These are phyloP conservation scores for Diabrotica undecimpunctata DNA, from an alignment of 1,140 invertebrate species.

Conservation along the genomic window DNA sequence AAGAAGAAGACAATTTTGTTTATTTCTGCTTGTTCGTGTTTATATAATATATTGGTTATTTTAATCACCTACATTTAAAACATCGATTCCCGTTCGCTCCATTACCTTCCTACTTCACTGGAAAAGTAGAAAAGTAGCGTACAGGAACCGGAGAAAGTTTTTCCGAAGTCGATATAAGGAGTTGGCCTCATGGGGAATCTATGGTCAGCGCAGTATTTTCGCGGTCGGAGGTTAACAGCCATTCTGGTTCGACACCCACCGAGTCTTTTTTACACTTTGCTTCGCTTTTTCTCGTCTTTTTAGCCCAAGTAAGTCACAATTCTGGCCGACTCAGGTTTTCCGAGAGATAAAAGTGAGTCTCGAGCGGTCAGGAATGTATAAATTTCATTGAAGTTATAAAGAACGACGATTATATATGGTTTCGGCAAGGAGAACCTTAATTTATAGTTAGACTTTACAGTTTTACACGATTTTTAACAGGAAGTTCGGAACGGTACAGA, in stretches of 20 bases:
- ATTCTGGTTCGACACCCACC: conserved; percentile 36
- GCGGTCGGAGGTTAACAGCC: conserved; percentile 40
- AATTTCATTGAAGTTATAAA: no score
- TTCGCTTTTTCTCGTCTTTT: not conserved
- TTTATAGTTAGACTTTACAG: no score
- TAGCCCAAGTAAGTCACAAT: not conserved
- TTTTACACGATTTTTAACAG: no score
- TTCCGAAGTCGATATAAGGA: conserved; percentile 39
- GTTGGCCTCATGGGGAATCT: conserved; percentile 41
- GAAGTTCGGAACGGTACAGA: no score
- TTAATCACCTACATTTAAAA: no score
- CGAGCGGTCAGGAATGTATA: no score
- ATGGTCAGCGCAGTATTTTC: conserved; percentile 39
- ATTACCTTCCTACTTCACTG: not conserved
- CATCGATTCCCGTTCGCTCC: no score
- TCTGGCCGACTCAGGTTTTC: not conserved
- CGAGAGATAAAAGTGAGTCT: not conserved
- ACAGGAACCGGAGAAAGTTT: conserved; percentile 36
- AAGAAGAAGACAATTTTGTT: no score
- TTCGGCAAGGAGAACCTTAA: no score
- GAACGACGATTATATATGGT: no score
- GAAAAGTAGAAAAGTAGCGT: not conserved
- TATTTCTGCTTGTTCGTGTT: no score
- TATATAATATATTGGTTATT: no score
- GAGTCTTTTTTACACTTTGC: conserved; percentile 21